A percentile compares a stretch with the other conserved stretches of the same genome.
phyloP scores from a whole-genome alignment of 2,888 invertebrate species.

The Synanthedon myopaeformis region DNA sequence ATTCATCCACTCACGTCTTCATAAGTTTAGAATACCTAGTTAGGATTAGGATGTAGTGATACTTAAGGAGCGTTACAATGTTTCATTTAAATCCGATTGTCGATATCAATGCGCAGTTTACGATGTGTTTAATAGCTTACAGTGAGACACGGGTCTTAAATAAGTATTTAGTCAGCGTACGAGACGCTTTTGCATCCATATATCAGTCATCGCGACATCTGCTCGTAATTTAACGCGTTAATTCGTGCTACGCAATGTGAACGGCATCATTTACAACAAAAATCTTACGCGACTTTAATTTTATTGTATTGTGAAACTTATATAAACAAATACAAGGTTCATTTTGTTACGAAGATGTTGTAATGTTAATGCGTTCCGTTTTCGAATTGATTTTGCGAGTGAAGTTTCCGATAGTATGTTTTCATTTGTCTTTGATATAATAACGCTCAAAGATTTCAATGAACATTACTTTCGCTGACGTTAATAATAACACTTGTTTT shows the following conservation, averaged over 20 bases:
- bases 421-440: slow-evolving; percentile 20
- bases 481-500: too few relatives aligned
- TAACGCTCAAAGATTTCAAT: slow-evolving; percentile 11
- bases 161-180: slow-evolving; percentile 17
- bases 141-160: slow-evolving; percentile 9
- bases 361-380: slow-evolving; percentile 2
- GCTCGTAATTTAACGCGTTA: slow-evolving; percentile 40
- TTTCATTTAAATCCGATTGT: not conserved
- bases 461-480: too few relatives aligned
- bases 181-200: slow-evolving; percentile 20
- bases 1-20: too few relatives aligned
- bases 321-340: slow-evolving; percentile 5
- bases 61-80: not conserved
- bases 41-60: too few relatives aligned
- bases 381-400: not conserved
- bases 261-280: slow-evolving; percentile 14
- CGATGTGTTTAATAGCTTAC: slow-evolving; percentile 7
- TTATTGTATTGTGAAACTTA: slow-evolving; percentile 14
- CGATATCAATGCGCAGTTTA: not conserved
- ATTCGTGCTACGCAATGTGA: slow-evolving; percentile 29
- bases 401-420: slow-evolving; percentile 18
- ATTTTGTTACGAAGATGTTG: slow-evolving; percentile 6
- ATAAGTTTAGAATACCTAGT: too few relatives aligned
- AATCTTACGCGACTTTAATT: slow-evolving; percentile 3
- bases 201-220: slow-evolving; percentile 46